Base-by-base conservation (phyloP, 1,140 invertebrate species). In the Zaprionus tsacasi region DNA sequence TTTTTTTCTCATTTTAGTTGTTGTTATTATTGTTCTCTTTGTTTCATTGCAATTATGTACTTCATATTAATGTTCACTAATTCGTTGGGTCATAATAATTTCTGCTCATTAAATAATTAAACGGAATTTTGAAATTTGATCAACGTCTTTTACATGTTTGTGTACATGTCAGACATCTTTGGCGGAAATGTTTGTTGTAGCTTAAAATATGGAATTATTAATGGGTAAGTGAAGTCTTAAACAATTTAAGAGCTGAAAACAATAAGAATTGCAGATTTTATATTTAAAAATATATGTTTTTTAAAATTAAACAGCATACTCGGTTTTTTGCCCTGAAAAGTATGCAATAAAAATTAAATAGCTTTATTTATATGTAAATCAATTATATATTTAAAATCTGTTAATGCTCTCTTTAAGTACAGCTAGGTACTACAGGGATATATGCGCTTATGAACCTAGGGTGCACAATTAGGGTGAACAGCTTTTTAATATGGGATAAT, bases 21-120 rank as follows among this genome's bases (percentile, higher is more conserved):
- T 45, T 30, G 27, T 30, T 30, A 30, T 30, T 64, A 33, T 52
- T 64, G 36, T 52, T 11, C 50, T 65, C 25, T 52, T 70, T 50
- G 70, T 35, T 69, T 50, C 17, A 50, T 58, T 72, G 66, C 57
- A 74, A 79, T 83, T 64, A 74, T 78, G 64, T 63, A 67, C 65
- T 68, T 40, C 25, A 69, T 78, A 63, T 78, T 80, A 59, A 78
- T 71, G 70, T 74, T 74, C 70, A 70, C 63, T 68, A 77, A 78
- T 88, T 82, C 69, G 66, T 82, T 67, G 38, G 48, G 65, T 60
- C 52, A 55, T 67, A 70, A 83, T 78, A 80, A 80, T 70, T 58
- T 78, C 60, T 73, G 59, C 52, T 69, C 63, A 83, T 64, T 80
- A 67, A 78, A 74, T 79, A 74, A 77, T 74, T 58, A 63, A 36